Conservation (phyloP, 2,888 invertebrate genomes). For the Caprella mutica region DNA sequence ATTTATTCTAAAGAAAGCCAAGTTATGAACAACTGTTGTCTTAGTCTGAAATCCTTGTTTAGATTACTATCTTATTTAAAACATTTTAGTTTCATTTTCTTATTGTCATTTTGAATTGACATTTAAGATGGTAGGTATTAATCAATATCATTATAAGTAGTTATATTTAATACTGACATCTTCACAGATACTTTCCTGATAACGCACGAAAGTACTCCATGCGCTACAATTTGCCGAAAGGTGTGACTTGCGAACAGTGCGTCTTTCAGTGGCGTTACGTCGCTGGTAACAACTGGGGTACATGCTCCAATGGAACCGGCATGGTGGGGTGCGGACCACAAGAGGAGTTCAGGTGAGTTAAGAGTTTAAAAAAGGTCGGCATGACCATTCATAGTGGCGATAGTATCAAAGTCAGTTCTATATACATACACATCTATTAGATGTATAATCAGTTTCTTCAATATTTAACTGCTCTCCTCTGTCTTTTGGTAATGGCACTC, state of each 20-base stretch:
- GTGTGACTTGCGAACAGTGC: conserved; percentile 64
- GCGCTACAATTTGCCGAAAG: conserved; percentile 53
- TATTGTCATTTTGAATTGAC: too few species aligned
- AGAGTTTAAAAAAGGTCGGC: not conserved
- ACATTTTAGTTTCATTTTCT: not conserved
- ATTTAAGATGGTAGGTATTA: not conserved
- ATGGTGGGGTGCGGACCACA: conserved; percentile 78
- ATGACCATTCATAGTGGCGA: not conserved
- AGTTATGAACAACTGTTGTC: too few species aligned
- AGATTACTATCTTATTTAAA: too few species aligned
- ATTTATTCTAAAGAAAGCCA: too few species aligned
- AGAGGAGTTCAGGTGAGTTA: conserved; percentile 49
- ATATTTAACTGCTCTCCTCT: too few species aligned
- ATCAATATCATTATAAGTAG: not conserved
- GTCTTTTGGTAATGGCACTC: too few species aligned
- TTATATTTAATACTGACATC: not conserved
- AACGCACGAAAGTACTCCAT: conserved; percentile 70
- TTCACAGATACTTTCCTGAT: conserved; percentile 40
- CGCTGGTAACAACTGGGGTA: conserved; percentile 73
- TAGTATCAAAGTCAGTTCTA: not conserved
- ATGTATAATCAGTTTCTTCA: too few species aligned
- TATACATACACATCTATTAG: too few species aligned
- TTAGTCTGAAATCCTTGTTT: too few species aligned
- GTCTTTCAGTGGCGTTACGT: conserved; percentile 79
- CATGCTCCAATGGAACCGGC: conserved; percentile 43